Base-by-base conservation (phyloP, 2,888 invertebrate genomes). In the Eucera pruinosa region DNA sequence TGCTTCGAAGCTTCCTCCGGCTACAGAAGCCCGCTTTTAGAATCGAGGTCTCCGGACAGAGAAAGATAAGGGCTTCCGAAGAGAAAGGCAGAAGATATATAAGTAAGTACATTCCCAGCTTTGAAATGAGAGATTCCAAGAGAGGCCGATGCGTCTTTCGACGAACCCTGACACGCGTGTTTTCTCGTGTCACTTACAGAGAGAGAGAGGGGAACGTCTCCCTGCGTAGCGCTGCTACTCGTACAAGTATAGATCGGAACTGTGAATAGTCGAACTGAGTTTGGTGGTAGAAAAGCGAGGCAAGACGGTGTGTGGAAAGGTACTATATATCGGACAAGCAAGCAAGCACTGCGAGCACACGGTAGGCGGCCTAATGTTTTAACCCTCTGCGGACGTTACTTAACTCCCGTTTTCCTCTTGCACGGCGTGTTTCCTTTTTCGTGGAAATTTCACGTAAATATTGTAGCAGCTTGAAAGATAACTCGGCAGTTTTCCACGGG, bases 271-370 rank as follows among this genome's bases (percentile, higher is more conserved):
- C 9, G 3, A 30, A 23, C 41, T 33, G 4, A 33, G 41, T 57
- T 48, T 41, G 3, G 39, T 27, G 23, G 47, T 39, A 18, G 41
- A 50, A 2, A 65, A 70, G 30, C 30, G n/a, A 65, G 15, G 23
- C 41, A 9, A 36, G 23, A 55, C 4, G 20, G 36, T 47, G 54
- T 61, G 48, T 27, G 48, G 48, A 20, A 27, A 73, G 48, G 7
- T 5, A 33, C 3, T 5, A 48, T 7, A 25, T 33, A 48, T 55
- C 15, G 47, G 54, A 48, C 30, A 74, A 61, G 62, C 73, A 70
- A 74, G 73, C 70, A 69, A 69, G 55, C 55, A 54, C 60, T 52
- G 52, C 66, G 45, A 47, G 54, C 69, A 54, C 36, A 55, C 15
- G 39, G 15, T 33, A 68, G 47, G 25, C 68, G 30, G 36, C 20